phyloP scores from a whole-genome alignment of 2,888 invertebrate species.

The Eurois occulta region DNA sequence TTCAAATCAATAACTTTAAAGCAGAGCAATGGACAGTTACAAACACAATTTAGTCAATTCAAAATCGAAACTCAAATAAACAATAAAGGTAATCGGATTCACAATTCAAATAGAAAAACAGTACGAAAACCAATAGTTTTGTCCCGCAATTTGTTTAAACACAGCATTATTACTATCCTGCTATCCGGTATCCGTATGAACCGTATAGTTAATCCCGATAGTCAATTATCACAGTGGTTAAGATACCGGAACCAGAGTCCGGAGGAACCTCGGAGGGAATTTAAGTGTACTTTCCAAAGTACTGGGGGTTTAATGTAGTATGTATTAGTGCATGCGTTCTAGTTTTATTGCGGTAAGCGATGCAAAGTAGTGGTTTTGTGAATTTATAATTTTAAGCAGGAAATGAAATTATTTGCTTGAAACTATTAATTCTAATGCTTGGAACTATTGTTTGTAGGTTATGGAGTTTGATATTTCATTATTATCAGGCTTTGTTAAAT shows the following conservation, averaged over 20 bases:
- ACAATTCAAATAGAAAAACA: constrained; percentile 12
- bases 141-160: constrained; percentile 59
- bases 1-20: neutral
- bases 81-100: constrained; percentile 4
- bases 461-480: neutral
- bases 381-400: constrained; percentile 14
- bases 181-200: constrained; percentile 59
- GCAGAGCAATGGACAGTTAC: neutral
- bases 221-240: constrained; percentile 70
- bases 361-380: constrained; percentile 23
- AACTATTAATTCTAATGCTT: neutral
- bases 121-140: constrained; percentile 43
- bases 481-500: too few relatives aligned
- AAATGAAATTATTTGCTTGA: neutral
- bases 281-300: constrained; percentile 4
- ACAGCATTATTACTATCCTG: constrained; percentile 59
- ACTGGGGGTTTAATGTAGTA: neutral
- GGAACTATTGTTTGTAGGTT: neutral
- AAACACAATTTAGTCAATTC: neutral
- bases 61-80: constrained; percentile 1
- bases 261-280: neutral
- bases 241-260: constrained; percentile 60
- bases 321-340: constrained; percentile 5
- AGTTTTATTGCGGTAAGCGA: constrained; percentile 18
- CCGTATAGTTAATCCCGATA: constrained; percentile 67